Conservation (phyloP, 2,888 invertebrate species). For the Drosophila birchii region DNA sequence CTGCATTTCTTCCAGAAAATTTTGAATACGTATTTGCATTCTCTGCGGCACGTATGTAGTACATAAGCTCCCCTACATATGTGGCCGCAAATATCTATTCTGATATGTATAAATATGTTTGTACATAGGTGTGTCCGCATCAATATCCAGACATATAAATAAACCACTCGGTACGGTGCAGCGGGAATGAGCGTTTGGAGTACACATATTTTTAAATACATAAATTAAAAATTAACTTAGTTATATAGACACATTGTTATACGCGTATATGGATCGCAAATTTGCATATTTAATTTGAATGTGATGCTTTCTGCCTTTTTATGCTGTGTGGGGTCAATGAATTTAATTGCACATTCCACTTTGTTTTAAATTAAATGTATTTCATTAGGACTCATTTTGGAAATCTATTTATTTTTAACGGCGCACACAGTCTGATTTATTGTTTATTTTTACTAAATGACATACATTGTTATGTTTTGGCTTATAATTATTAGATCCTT, state of each 20-base stretch:
- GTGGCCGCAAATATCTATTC: slow-evolving; percentile 33
- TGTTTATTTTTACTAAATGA: slow-evolving; percentile 26
- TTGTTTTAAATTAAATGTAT: slow-evolving; percentile 31
- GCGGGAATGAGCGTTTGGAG: slow-evolving; percentile 1
- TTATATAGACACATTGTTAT: slow-evolving; percentile 25
- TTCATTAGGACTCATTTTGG: slow-evolving; percentile 18
- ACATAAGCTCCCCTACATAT: slow-evolving; percentile 33
- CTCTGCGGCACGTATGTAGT: slow-evolving; percentile 35
- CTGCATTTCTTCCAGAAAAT: slow-evolving; percentile 76
- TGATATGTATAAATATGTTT: slow-evolving; percentile 1
- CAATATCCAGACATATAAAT: slow-evolving; percentile 37
- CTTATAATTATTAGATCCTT: slow-evolving; percentile 9
- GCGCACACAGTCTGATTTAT: slow-evolving; percentile 28
- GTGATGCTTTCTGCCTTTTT: slow-evolving; percentile 44
- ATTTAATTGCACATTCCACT: slow-evolving; percentile 54
- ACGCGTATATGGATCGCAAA: slow-evolving; percentile 29
- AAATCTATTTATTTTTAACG: slow-evolving; percentile 28
- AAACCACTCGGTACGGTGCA: slow-evolving; percentile 31
- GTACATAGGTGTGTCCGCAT: slow-evolving; percentile 21
- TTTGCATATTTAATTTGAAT: slow-evolving; percentile 67
- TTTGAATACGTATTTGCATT: slow-evolving; percentile 39
- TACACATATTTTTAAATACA: slow-evolving; percentile 32
- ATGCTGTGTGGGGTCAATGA: slow-evolving; percentile 62
- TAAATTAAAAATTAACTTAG: slow-evolving; percentile 34
- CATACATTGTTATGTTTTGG: slow-evolving; percentile 23